phyloP scores from a whole-genome alignment of 1,140 invertebrate genomes.

The Pseudobourletiella spinata region DNA sequence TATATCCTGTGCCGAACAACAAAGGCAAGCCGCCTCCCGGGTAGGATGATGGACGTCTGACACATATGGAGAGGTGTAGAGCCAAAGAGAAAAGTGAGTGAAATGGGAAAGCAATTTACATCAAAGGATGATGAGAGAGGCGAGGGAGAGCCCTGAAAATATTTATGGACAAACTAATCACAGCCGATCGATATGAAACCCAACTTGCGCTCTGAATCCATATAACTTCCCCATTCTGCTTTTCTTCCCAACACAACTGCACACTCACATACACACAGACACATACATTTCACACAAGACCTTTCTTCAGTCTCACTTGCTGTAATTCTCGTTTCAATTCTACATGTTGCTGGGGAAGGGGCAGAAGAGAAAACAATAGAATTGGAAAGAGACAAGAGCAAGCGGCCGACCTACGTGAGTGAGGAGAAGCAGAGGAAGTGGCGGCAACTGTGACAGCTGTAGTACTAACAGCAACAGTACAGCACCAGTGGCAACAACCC shows the following conservation, averaged over 20 bases:
- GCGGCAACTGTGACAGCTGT: no score
- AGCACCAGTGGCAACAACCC: neutral
- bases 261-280: neutral
- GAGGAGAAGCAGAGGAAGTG: no score
- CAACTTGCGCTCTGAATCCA: neutral
- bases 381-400: no score
- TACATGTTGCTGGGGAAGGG: neutral
- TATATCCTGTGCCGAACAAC: no score
- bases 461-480: no score
- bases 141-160: conserved; percentile 10
- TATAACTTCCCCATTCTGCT: neutral
- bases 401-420: no score
- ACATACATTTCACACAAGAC: neutral
- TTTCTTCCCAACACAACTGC: neutral
- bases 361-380: neutral
- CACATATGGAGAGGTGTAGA: no score
- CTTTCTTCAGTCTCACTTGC: neutral
- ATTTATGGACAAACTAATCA: conserved; percentile 25
- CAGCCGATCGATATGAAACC: conserved; percentile 15
- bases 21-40: no score
- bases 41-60: no score
- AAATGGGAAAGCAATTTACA: conserved; percentile 15
- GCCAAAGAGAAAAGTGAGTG: no score
- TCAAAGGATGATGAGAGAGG: conserved; percentile 10
- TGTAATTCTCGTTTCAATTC: neutral